phyloP scores from a whole-genome alignment of 1,140 invertebrate species.

The Calosoma granatense region DNA sequence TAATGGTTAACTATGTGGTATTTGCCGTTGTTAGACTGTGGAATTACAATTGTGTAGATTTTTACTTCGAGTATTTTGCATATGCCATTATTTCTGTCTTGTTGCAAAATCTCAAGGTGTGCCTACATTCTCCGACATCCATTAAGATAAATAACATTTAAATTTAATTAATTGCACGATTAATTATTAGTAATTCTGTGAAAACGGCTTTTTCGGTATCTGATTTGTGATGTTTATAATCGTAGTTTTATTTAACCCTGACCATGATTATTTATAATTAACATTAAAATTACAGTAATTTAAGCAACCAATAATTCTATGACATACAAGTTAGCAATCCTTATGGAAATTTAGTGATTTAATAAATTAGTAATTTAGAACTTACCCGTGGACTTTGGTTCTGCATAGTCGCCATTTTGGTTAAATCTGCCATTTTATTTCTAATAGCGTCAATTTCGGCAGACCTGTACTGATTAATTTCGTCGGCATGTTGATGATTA shows the following conservation, averaged over 20 bases:
- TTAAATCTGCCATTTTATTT: conserved; percentile 7
- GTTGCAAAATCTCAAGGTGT: neutral
- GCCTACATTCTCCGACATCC: neutral
- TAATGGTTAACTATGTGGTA: too few species aligned
- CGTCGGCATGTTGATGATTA: neutral
- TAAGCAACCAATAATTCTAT: too few species aligned
- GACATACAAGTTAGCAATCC: too few species aligned
- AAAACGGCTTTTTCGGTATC: too few species aligned
- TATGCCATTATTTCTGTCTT: neutral
- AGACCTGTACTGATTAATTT: neutral
- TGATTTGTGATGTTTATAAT: too few species aligned
- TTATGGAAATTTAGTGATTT: too few species aligned
- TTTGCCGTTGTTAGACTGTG: too few species aligned
- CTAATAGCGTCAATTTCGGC: neutral
- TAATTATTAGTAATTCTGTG: too few species aligned
- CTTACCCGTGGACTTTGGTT: neutral
- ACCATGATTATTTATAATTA: too few species aligned
- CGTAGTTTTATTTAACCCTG: too few species aligned
- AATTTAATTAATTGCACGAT: neutral
- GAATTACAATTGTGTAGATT: too few species aligned
- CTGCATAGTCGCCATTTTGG: neutral
- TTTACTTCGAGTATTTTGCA: neutral
- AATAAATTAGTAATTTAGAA: neutral
- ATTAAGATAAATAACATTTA: neutral
- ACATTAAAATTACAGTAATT: too few species aligned